phyloP scores from a whole-genome alignment of 1,140 invertebrate genomes.

The Phymastichus coffea region DNA sequence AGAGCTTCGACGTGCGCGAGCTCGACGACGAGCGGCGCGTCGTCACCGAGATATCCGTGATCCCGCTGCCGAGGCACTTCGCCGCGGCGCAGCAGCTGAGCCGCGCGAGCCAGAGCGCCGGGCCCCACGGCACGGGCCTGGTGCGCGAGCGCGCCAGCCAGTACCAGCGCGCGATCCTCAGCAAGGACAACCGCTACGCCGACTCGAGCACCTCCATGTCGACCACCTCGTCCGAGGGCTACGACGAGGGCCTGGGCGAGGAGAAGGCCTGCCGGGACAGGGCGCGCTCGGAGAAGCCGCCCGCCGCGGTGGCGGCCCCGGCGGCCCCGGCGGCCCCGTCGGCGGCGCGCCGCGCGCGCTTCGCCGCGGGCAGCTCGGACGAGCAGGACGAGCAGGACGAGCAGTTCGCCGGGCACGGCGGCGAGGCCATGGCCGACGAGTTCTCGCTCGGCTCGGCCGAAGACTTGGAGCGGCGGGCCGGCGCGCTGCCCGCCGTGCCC shows the following conservation, averaged over 20 bases:
- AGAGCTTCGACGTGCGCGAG: slow-evolving; percentile 64
- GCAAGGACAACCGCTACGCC: slow-evolving; percentile 50
- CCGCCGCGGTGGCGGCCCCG: slow-evolving; percentile 50
- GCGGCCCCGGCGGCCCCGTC: slow-evolving; percentile 37
- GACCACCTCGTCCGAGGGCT: slow-evolving; percentile 57
- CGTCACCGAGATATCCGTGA: slow-evolving; percentile 60
- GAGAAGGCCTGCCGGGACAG: slow-evolving; percentile 57
- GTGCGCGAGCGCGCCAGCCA: slow-evolving; percentile 57
- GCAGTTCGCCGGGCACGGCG: slow-evolving; percentile 56
- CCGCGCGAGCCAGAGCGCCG: slow-evolving; percentile 43
- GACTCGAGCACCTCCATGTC: slow-evolving; percentile 51
- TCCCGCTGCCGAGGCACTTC: slow-evolving; percentile 57
- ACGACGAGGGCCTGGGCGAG: slow-evolving; percentile 57
- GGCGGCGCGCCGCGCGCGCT: not conserved
- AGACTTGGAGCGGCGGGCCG: slow-evolving; percentile 32
- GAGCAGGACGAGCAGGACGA: too few species aligned
- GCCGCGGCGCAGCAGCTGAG: slow-evolving; percentile 12
- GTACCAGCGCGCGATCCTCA: slow-evolving; percentile 53
- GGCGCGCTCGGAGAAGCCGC: slow-evolving; percentile 51
- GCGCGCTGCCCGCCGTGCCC: not conserved
- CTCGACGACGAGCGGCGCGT: slow-evolving; percentile 60
- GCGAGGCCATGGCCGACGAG: slow-evolving; percentile 69
- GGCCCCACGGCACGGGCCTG: slow-evolving; percentile 46
- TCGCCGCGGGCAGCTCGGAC: slow-evolving; percentile 52
- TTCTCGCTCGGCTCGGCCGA: slow-evolving; percentile 62